Percentiles rank a stretch among this genome's conserved stretches.
phyloP scores from a whole-genome alignment of 2,797 vertebrate species.

The Holocentrus rufus region DNA sequence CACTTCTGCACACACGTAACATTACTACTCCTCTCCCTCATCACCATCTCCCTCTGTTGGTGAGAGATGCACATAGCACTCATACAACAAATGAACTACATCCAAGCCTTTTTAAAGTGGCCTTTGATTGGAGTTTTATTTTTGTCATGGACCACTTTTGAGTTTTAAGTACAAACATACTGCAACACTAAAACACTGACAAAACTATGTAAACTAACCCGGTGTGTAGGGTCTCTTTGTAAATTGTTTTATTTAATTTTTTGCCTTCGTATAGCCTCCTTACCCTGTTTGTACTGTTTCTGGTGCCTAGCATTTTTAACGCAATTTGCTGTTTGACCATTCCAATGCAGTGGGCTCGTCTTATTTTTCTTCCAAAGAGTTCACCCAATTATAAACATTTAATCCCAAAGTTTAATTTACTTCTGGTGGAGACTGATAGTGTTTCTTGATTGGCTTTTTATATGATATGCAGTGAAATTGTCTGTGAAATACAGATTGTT shows the following conservation, averaged over 20 bases:
- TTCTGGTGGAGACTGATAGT: constrained; percentile 33
- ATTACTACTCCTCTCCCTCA: constrained; percentile 10
- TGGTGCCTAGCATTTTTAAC: constrained; percentile 65
- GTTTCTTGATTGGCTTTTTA: constrained; percentile 51
- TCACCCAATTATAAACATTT: constrained; percentile 60
- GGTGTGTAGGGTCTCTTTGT: constrained; percentile 57
- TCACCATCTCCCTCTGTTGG: constrained; percentile 60
- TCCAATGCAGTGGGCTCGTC: constrained; percentile 63
- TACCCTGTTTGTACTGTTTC: constrained; percentile 60
- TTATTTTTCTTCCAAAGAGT: constrained; percentile 58
- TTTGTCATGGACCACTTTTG: constrained; percentile 53
- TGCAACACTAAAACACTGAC: constrained; percentile 84
- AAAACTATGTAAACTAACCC: constrained; percentile 65
- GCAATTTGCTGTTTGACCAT: constrained; percentile 61
- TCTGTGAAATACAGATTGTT: background rate
- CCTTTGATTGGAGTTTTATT: constrained; percentile 36
- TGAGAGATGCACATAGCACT: constrained; percentile 24
- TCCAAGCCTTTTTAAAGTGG: constrained; percentile 23
- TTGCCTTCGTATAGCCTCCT: constrained; percentile 64
- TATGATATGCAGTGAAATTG: constrained; percentile 43
- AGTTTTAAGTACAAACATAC: constrained; percentile 48
- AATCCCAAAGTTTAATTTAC: constrained; percentile 52
- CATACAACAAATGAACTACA: constrained; percentile 21
- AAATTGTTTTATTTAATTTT: constrained; percentile 76
- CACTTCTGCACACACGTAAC: background rate